Evolutionary conservation across 2,888 invertebrate species (phyloP).

Genomic region (Ochlodes sylvanus): DNA sequence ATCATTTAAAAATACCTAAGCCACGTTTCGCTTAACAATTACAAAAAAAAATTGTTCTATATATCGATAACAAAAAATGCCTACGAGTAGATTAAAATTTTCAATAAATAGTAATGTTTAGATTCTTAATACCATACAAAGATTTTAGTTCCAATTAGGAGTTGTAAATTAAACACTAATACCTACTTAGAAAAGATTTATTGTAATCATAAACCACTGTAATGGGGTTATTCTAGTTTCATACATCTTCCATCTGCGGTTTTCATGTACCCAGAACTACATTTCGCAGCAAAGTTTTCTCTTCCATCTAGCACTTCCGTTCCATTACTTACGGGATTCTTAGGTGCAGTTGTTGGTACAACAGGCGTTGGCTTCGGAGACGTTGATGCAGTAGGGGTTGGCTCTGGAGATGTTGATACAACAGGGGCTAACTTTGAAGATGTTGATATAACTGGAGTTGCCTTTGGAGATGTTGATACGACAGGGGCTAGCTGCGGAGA

Average conservation of each 20-base stretch:
- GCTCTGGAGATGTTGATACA: constrained; percentile 6
- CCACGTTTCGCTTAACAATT: too few relatives aligned
- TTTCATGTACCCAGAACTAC: constrained; percentile 60
- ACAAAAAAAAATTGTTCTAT: too few relatives aligned
- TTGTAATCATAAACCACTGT: neutral
- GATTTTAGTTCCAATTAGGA: neutral
- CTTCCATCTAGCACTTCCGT: constrained; percentile 57
- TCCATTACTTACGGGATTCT: constrained; percentile 27
- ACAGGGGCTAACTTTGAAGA: too few relatives aligned
- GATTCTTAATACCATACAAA: too few relatives aligned
- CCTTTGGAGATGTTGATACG: constrained; percentile 2
- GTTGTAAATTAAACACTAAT: neutral
- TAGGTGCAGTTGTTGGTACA: constrained; percentile 31
- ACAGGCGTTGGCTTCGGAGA: neutral
- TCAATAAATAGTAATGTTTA: too few relatives aligned
- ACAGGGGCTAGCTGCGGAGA: too few relatives aligned
- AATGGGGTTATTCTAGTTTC: constrained; percentile 24
- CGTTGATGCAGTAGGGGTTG: neutral
- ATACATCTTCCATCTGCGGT: constrained; percentile 72
- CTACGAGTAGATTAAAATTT: too few relatives aligned
- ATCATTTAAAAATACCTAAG: too few relatives aligned
- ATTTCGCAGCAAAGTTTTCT: constrained; percentile 64
- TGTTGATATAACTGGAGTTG: neutral
- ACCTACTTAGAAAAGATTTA: neutral
- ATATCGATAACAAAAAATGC: too few relatives aligned